Percentiles rank a stretch among this genome's conserved stretches.
Evolutionary conservation across 1,140 invertebrate species (phyloP).

Genomic region (Drosophila subpulchrella): DNA sequence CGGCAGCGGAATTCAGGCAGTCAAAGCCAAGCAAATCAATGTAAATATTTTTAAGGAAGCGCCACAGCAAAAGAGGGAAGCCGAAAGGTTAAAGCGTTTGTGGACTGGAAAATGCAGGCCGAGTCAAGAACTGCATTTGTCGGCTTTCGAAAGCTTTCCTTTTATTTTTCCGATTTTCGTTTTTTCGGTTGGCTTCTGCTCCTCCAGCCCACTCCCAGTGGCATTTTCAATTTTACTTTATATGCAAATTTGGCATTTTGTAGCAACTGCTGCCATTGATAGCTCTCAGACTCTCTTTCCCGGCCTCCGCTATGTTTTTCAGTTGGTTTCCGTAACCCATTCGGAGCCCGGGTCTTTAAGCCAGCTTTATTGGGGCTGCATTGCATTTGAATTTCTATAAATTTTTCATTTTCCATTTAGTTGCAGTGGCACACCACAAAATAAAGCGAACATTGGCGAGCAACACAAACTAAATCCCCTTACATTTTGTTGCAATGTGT

Average conservation of each 20-base stretch:
- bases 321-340: conserved; percentile 17
- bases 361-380: conserved; percentile 61
- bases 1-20: conserved; percentile 12
- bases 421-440: conserved; percentile 54
- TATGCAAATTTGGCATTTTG: conserved; percentile 82
- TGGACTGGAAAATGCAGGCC: conserved; percentile 43
- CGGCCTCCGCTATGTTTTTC: conserved; percentile 13
- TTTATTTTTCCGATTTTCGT: conserved; percentile 28
- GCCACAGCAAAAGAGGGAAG: conserved; percentile 3
- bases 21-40: conserved; percentile 67
- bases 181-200: conserved; percentile 14
- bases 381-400: conserved; percentile 79
- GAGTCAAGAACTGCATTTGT: conserved; percentile 66
- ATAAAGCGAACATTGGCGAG: conserved; percentile 28
- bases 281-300: conserved; percentile 37
- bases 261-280: conserved; percentile 76
- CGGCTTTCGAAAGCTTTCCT: conserved; percentile 49
- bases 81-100: conserved; percentile 56
- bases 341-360: conserved; percentile 56
- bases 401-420: conserved; percentile 80
- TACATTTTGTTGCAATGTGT: conserved; percentile 23
- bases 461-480: conserved; percentile 36
- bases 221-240: conserved; percentile 83
- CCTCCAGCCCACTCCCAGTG: conserved; percentile 53
- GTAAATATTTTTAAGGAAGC: conserved; percentile 70